Evolutionary conservation across 1,140 invertebrate genomes (phyloP).

Genomic region (Ostrea denselamellosa): DNA sequence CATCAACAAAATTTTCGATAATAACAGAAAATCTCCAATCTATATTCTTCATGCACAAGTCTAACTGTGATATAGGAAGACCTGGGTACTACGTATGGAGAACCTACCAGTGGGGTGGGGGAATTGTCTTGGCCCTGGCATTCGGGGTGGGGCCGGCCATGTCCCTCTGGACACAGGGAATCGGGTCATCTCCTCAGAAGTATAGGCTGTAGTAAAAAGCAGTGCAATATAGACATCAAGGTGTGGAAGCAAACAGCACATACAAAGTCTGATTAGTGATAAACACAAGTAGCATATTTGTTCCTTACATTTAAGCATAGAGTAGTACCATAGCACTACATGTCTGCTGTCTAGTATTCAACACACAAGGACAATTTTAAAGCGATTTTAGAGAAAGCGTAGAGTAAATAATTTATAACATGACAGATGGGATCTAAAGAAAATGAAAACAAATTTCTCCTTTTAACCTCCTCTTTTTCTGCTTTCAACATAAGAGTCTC

Average conservation of each 20-base stretch:
- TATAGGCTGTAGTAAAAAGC: slow-evolving; percentile 30
- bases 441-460: too few relatives aligned
- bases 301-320: too few relatives aligned
- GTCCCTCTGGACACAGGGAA: slow-evolving; percentile 3
- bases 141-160: slow-evolving; percentile 23
- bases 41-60: not conserved
- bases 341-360: too few relatives aligned
- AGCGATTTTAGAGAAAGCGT: too few relatives aligned
- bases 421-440: too few relatives aligned
- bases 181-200: slow-evolving; percentile 35
- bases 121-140: slow-evolving; percentile 23
- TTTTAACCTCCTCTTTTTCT: too few relatives aligned
- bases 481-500: too few relatives aligned
- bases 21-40: not conserved
- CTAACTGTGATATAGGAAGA: not conserved
- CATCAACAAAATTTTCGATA: not conserved
- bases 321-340: too few relatives aligned
- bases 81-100: not conserved
- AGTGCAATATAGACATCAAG: slow-evolving; percentile 24
- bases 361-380: too few relatives aligned
- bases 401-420: too few relatives aligned
- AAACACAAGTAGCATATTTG: not conserved
- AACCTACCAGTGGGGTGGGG: slow-evolving; percentile 26
- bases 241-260: slow-evolving; percentile 8
- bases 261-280: not conserved